Evolutionary conservation across 1,140 invertebrate genomes (phyloP).

Genomic region (Lamellibrachia luymesi): DNA sequence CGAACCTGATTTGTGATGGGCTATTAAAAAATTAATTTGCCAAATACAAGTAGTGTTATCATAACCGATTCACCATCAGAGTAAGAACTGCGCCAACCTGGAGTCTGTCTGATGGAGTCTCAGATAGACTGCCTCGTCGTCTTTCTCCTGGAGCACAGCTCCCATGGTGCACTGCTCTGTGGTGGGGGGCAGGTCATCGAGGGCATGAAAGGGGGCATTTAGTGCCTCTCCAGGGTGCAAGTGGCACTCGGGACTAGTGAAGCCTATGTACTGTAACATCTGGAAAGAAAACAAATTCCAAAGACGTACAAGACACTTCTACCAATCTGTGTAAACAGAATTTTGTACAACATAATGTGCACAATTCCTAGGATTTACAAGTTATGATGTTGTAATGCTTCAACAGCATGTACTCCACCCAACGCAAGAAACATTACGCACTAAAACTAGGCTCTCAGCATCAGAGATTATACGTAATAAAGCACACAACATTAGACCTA

Average conservation of each 20-base stretch:
- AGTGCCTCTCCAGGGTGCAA: constrained; percentile 47
- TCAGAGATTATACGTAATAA: no score
- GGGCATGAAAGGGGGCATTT: constrained; percentile 49
- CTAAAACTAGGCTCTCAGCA: no score
- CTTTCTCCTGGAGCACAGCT: constrained; percentile 40
- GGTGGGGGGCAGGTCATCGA: constrained; percentile 47
- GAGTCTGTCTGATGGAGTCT: not conserved
- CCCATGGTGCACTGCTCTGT: constrained; percentile 49
- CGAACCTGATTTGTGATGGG: no score
- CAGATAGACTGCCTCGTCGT: not conserved
- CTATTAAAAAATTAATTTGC: no score
- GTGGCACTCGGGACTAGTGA: constrained; percentile 87
- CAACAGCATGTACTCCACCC: no score
- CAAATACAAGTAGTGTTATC: no score
- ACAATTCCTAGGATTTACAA: no score
- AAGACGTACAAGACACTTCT: not conserved
- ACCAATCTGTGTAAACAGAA: no score
- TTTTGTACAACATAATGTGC: no score
- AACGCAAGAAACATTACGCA: no score
- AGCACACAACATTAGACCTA: no score
- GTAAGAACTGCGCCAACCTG: not conserved
- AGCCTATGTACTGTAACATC: constrained; percentile 85
- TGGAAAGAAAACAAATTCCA: constrained; percentile 51
- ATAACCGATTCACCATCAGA: not conserved
- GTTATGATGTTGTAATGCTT: no score